phyloP scores from a whole-genome alignment of 2,888 invertebrate genomes.

The Noctua janthe region DNA sequence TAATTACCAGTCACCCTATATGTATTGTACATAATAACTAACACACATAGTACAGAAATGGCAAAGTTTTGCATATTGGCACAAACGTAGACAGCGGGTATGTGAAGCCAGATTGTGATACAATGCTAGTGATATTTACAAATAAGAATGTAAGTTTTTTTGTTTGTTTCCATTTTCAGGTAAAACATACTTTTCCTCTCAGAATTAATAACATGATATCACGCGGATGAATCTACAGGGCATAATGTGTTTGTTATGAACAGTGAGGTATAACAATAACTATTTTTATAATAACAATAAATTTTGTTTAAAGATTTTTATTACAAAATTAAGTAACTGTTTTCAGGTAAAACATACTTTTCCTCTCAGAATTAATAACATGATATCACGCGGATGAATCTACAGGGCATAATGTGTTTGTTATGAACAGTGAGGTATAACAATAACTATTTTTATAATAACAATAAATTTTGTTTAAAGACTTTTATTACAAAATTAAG shows the following conservation, averaged over 20 bases:
- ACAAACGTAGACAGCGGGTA: not conserved
- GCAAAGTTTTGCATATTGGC: not conserved
- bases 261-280: constrained; percentile 23
- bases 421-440: constrained; percentile 19
- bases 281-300: not conserved
- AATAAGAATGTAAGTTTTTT: not conserved
- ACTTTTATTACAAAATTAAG: not conserved
- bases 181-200: not conserved
- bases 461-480: not conserved
- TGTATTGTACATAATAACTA: no score
- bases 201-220: not conserved
- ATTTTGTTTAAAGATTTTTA: not conserved
- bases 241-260: constrained; percentile 4
- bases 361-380: no score
- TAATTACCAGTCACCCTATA: no score
- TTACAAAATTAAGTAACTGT: not conserved
- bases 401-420: not conserved
- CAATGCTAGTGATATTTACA: not conserved
- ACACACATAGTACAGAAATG: not conserved
- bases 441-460: constrained; percentile 1
- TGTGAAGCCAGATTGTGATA: not conserved
- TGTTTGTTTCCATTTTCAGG: not conserved
- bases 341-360: not conserved
- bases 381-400: constrained; percentile 10
- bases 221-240: constrained; percentile 8